Percentiles rank a stretch among this genome's conserved stretches.
Evolutionary conservation across 2,113 vertebrate species (phyloP).

Genomic region (Xenopus laevis): DNA sequence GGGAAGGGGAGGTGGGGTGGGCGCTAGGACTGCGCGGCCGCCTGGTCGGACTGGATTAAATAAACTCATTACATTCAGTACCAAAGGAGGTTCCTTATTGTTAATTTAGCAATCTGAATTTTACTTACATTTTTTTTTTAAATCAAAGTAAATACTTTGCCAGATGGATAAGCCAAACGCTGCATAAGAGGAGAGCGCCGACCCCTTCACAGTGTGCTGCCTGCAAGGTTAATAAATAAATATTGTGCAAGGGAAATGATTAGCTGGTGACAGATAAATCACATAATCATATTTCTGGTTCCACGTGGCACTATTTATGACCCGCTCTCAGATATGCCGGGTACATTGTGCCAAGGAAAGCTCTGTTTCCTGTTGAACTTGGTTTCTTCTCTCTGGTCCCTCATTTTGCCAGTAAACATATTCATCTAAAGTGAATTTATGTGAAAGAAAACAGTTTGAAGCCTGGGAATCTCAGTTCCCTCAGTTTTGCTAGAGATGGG

Average conservation of each 20-base stretch:
- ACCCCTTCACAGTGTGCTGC: not conserved
- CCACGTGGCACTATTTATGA: conserved; percentile 26
- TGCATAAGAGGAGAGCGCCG: not conserved
- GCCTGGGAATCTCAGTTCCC: rapidly evolving
- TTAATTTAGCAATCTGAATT: too few species aligned
- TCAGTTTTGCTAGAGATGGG: conserved; percentile 5
- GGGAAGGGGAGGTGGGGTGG: too few species aligned
- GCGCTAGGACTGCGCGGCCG: too few species aligned
- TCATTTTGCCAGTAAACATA: conserved; percentile 47
- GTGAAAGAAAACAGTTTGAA: conserved; percentile 48
- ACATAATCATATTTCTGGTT: conserved; percentile 18
- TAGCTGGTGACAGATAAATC: conserved; percentile 19
- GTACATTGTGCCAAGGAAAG: conserved; percentile 49
- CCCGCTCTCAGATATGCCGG: conserved; percentile 47
- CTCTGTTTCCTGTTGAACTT: conserved; percentile 48
- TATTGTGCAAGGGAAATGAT: not conserved
- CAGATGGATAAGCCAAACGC: not conserved
- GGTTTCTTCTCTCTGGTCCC: conserved; percentile 20
- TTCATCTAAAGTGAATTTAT: conserved; percentile 30
- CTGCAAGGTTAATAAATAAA: not conserved
- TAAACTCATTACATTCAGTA: too few species aligned
- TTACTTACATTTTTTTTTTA: too few species aligned
- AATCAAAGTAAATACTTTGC: too few species aligned
- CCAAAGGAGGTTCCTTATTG: too few species aligned
- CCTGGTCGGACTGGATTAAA: too few species aligned